Percentiles rank a stretch among this genome's conserved stretches.
Conservation (phyloP, 1,140 invertebrate species). For the Elysia chlorotica region DNA sequence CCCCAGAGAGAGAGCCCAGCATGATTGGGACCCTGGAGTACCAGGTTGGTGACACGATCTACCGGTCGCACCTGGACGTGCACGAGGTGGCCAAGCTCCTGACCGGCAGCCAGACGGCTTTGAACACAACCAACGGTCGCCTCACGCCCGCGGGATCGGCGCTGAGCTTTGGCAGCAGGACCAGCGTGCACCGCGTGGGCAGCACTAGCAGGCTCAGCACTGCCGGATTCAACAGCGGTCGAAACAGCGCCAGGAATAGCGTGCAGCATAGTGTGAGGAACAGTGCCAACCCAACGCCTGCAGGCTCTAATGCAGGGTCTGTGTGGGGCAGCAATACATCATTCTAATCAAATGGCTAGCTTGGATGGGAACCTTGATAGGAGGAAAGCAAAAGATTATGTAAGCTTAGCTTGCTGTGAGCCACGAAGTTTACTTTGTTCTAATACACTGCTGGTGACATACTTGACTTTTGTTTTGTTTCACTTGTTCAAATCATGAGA, state of each 20-base stretch:
- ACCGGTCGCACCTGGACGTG: neutral
- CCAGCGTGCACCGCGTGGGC: too few species aligned
- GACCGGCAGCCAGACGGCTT: conserved; percentile 19
- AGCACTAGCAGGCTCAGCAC: neutral
- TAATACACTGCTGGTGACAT: too few species aligned
- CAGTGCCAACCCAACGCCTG: neutral
- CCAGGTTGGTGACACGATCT: neutral
- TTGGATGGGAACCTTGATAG: too few species aligned
- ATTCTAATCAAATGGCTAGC: conserved; percentile 5
- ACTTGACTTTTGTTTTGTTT: too few species aligned
- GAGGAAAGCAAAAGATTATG: too few species aligned
- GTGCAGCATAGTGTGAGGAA: too few species aligned
- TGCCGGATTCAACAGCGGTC: neutral
- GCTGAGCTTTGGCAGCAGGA: conserved; percentile 16
- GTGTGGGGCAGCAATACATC: conserved; percentile 23
- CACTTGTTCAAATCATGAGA: too few species aligned
- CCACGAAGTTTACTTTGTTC: too few species aligned
- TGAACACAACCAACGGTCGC: conserved; percentile 19
- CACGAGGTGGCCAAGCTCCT: conserved; percentile 19
- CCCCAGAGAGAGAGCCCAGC: conserved; percentile 22
- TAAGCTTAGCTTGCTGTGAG: too few species aligned
- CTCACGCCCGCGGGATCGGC: conserved; percentile 8
- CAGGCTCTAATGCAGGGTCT: conserved; percentile 16
- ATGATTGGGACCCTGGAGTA: conserved; percentile 23
- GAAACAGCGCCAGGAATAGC: too few species aligned